phyloP scores from a whole-genome alignment of 2,888 invertebrate species.

The Cheiracanthium punctorium region DNA sequence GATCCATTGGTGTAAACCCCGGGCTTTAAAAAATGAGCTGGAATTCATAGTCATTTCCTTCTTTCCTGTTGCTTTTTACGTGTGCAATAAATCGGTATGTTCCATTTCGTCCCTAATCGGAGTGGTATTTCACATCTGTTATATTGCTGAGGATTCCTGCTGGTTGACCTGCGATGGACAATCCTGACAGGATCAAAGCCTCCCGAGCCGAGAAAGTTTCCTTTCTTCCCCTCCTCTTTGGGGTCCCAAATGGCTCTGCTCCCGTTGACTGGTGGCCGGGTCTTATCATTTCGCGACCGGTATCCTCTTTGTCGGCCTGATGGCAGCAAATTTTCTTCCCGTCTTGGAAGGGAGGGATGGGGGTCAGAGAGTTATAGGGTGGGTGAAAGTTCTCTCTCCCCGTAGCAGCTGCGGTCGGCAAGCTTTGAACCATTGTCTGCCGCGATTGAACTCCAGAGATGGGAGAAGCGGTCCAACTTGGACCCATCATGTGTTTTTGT shows the following conservation, averaged over 20 bases:
- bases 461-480: conserved; percentile 47
- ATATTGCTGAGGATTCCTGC: no score
- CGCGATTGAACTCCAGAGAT: conserved; percentile 38
- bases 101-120: no score
- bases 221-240: conserved; percentile 9
- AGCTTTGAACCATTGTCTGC: conserved; percentile 67
- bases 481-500: conserved; percentile 3
- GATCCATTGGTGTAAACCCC: no score
- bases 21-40: no score
- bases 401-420: conserved; percentile 64
- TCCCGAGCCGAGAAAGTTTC: background rate
- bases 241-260: conserved; percentile 56
- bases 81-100: no score
- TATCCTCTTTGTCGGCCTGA: conserved; percentile 61
- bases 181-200: background rate
- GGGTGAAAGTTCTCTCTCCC: conserved; percentile 1
- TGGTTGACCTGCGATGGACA: conserved; percentile 2
- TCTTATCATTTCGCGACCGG: conserved; percentile 63
- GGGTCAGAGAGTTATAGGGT: no score
- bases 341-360: no score
- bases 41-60: no score
- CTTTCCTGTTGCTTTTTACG: no score
- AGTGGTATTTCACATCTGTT: no score
- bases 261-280: conserved; percentile 60
- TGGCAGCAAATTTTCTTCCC: background rate